A percentile compares a stretch with the other conserved stretches of the same genome.
phyloP scores from a whole-genome alignment of 2,888 invertebrate genomes.

The Cheilosia vernalis region DNA sequence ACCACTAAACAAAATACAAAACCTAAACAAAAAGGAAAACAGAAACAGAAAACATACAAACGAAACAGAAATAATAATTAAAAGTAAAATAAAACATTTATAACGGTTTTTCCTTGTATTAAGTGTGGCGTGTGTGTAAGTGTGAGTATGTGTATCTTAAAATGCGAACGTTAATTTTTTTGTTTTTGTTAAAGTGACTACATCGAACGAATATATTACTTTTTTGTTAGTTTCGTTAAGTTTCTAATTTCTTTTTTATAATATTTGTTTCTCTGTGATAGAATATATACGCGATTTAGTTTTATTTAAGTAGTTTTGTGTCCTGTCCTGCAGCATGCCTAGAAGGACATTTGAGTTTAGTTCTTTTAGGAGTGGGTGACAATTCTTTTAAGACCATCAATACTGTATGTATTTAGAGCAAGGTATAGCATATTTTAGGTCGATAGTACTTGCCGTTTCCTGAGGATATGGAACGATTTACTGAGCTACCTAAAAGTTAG shows the following conservation, averaged over 20 bases:
- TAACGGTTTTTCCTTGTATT: constrained; percentile 26
- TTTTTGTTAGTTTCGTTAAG: constrained; percentile 16
- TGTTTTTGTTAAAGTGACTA: constrained; percentile 40
- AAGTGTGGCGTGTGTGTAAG: constrained; percentile 45
- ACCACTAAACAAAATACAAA: constrained; percentile 3
- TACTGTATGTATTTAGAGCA: no score
- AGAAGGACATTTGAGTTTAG: no score
- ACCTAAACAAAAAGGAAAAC: constrained; percentile 6
- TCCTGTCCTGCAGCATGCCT: neutral
- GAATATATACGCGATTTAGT: constrained; percentile 26
- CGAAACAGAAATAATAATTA: constrained; percentile 13
- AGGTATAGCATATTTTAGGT: no score
- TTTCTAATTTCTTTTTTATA: constrained; percentile 17
- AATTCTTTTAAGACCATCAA: no score
- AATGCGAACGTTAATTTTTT: constrained; percentile 10
- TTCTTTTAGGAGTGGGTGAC: no score
- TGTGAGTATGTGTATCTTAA: constrained; percentile 25
- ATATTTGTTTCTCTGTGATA: constrained; percentile 7
- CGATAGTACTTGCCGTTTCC: no score
- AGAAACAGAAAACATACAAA: constrained; percentile 17
- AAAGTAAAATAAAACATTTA: constrained; percentile 14
- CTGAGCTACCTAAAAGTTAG: no score
- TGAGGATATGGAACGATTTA: no score
- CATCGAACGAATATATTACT: constrained; percentile 37
- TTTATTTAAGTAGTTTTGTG: constrained; percentile 13